Conservation (phyloP, 37 sponge, comb jelly and placozoan genomes). For the Eunapius fragilis region DNA sequence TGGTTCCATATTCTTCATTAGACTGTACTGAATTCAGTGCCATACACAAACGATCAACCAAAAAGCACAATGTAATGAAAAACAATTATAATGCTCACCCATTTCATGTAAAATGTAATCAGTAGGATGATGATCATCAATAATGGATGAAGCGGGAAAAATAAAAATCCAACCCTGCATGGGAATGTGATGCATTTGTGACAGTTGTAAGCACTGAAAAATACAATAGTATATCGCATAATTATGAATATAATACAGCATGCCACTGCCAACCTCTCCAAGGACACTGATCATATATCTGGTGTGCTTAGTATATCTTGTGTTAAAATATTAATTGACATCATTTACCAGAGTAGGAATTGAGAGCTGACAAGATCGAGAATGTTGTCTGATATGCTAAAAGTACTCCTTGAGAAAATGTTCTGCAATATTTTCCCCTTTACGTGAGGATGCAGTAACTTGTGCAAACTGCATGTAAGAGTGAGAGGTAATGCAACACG, state of each 20-base stretch:
- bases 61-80: too few relatives aligned
- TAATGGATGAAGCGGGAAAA: not conserved
- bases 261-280: too few relatives aligned
- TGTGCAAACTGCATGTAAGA: not conserved
- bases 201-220: too few relatives aligned
- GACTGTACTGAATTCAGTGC: not conserved
- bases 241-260: too few relatives aligned
- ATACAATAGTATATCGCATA: too few relatives aligned
- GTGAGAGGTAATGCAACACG: not conserved
- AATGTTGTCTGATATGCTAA: not conserved
- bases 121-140: not conserved
- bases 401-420: not conserved
- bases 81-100: not conserved
- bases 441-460: not conserved
- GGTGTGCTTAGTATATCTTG: too few relatives aligned
- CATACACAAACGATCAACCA: too few relatives aligned
- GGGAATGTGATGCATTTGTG: not conserved
- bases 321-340: too few relatives aligned
- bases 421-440: not conserved
- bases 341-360: not conserved
- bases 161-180: not conserved
- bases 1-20: not conserved
- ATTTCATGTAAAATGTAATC: not conserved
- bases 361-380: not conserved
- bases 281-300: too few relatives aligned